Evolutionary conservation across 2,113 vertebrate species (phyloP).

Genomic region (Colinus virginianus): DNA sequence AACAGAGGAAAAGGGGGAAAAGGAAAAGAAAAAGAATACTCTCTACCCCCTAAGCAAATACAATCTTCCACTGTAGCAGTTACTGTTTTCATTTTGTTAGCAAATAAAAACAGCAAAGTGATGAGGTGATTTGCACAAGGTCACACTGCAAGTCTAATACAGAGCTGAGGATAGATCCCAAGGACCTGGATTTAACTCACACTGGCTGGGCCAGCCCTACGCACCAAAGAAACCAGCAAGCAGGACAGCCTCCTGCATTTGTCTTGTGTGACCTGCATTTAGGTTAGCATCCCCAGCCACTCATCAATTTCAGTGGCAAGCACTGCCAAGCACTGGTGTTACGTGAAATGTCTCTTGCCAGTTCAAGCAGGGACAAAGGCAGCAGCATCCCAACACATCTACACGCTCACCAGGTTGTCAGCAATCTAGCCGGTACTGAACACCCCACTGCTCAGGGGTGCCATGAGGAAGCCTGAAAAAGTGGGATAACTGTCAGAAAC

Average conservation of each 20-base stretch:
- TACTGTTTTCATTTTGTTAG: background rate
- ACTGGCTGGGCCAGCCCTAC: background rate
- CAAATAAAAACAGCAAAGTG: background rate
- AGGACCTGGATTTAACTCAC: background rate
- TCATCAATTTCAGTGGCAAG: background rate
- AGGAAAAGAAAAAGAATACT: background rate
- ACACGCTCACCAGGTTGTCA: background rate
- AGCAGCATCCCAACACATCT: background rate
- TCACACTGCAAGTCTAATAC: background rate
- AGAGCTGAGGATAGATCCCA: background rate
- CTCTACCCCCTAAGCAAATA: background rate
- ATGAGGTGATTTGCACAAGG: background rate
- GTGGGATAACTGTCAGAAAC: background rate
- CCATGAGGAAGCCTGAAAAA: background rate
- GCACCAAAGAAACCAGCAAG: background rate
- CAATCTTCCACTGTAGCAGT: background rate
- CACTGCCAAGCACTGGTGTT: rapidly evolving
- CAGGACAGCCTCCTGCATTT: background rate
- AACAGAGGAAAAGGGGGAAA: background rate
- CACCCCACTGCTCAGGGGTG: background rate
- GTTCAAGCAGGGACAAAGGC: background rate
- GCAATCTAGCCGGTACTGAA: background rate
- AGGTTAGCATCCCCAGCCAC: background rate
- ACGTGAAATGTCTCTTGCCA: background rate
- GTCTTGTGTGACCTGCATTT: rapidly evolving